Evolutionary conservation across 2,888 invertebrate genomes (phyloP), one percentile per base, ranked within the genome.

Genomic region (Alcis repandata): DNA sequence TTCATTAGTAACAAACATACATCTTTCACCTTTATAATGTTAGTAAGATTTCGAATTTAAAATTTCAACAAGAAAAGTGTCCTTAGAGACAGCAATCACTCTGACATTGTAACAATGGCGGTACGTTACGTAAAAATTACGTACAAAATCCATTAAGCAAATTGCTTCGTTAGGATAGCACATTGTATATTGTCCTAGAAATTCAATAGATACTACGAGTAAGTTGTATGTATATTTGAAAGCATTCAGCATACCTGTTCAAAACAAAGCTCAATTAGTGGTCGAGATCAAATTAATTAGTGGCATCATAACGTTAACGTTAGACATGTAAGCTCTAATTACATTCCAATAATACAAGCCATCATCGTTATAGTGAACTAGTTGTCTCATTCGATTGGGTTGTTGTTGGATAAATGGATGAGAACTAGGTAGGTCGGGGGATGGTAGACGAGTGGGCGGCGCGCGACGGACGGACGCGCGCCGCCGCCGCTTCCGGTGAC

Each of bases 261-360:
- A 53, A 53, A 40, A 53, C 53, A 15, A 22, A 19, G 1, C 22
- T 45, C 22, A 52, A 40, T 33, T 59, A 52, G 43, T 52, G 13
- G 19, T n/a, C n/a, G 40, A 32, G 27, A 59, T 41, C 43, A 11
- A 45, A 63, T 63, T 63, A 63, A 62, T 62, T 64, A 54, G 40
- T 52, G 33, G 38, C 22, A 57, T 58, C 45, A 60, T 46, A 45
- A 46, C 20, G 56, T 46, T 19, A 49, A 7, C 27, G 32, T 13
- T 32, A 2, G 13, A 11, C 19, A 27, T 48, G 49, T 57, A 40
- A 41, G 15, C 56, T 38, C 49, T 64, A 64, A 64, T 64, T 56
- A 59, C 56, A 64, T 59, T 59, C 54, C 56, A 33, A 59, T 59
- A 59, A 43, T 27, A 59, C 54, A 13, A 7, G 19, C 32, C 11